Evolutionary conservation across 2,888 invertebrate species (phyloP), one percentile per base, ranked within the genome.

Genomic region (Phytoseiulus persimilis): DNA sequence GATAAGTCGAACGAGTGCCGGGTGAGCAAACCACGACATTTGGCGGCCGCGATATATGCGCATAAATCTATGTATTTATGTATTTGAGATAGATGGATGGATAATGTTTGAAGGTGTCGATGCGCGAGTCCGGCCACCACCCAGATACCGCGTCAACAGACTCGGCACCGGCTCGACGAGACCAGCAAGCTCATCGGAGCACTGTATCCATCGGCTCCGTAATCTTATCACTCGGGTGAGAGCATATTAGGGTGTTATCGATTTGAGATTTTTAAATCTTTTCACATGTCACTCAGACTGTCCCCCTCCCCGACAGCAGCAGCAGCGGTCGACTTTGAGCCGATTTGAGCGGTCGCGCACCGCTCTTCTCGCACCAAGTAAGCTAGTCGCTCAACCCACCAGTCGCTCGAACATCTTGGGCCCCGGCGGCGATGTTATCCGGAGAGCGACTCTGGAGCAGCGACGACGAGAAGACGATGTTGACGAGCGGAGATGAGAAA

Each of bases 51-150:
- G 31, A 83, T 83, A 83, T 83, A 83, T 83, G 33, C 33, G 33
- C 33, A 83, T 83, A 83, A 32, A 83, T 83, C 2, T 23, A 87
- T 87, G n/a, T 87, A 87, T 87, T 32, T 87, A 28, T 84, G 33
- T 84, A 32, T 14, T 39, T 33, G 14, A 33, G 87, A 28, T 31
- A 31, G 32, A 39, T 87, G 33, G 45, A 32, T 87, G 87, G 33
- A 83, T 83, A 83, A 83, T 83, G 83, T 32, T 32, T 31, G 83
- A 83, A 83, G 32, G 33, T 65, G 65, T 65, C 65, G 65, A 65
- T 65, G 65, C 14, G 65, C 28, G 65, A 23, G 65, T 65, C 65
- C 65, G 65, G 46, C n/a, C n/a, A n/a, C n/a, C n/a, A n/a, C n/a
- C n/a, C n/a, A n/a, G n/a, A n/a, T n/a, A n/a, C 14, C 46, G 46